These are phyloP conservation scores for Hycleus phaleratus DNA, from an alignment of 1,140 invertebrate genomes.

Conservation along the genomic window DNA sequence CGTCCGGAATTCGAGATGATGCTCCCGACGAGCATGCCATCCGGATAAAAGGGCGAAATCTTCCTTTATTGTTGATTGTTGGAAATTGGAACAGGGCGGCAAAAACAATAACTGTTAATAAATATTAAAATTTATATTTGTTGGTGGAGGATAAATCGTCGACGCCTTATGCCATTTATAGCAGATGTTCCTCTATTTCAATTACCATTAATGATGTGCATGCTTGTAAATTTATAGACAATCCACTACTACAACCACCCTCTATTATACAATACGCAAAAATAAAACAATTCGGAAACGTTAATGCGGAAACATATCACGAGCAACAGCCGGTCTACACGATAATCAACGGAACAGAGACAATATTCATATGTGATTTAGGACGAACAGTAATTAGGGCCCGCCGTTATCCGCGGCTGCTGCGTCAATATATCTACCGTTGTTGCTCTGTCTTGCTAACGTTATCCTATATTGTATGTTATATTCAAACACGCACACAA, in stretches of 20 bases:
- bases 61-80: no score
- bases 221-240: constrained; percentile 18
- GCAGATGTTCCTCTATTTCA: constrained; percentile 18
- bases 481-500: constrained; percentile 24
- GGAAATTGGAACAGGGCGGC: no score
- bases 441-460: constrained; percentile 23
- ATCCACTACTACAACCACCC: constrained; percentile 8
- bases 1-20: constrained; percentile 12
- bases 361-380: constrained; percentile 37
- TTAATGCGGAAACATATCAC: constrained; percentile 16
- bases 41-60: no score
- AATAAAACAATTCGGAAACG: constrained; percentile 23
- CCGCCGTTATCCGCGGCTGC: constrained; percentile 28
- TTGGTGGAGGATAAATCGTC: no score
- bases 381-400: constrained; percentile 31
- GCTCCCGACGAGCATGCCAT: neutral
- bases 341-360: constrained; percentile 22
- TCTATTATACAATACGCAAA: neutral
- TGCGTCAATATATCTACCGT: constrained; percentile 32
- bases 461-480: neutral
- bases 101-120: no score
- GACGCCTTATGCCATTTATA: constrained; percentile 9
- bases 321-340: constrained; percentile 17
- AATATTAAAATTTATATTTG: no score
- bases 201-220: constrained; percentile 23